Evolutionary conservation across 1,140 invertebrate species (phyloP), one percentile per base, ranked within the genome.

Genomic region (Calliphora vicina): DNA sequence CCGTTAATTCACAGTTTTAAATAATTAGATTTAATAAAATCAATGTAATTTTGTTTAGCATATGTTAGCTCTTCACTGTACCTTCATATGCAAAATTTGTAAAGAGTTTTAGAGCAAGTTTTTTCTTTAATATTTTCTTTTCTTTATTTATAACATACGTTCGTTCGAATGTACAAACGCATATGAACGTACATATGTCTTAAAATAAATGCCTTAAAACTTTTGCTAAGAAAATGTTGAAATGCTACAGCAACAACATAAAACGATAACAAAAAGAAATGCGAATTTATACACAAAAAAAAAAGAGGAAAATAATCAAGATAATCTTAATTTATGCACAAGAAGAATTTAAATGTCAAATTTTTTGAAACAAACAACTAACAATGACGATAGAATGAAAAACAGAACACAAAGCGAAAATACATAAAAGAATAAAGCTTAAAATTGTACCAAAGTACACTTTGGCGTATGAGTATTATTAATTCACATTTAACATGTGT

Each of bases 251-350:
- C n/a, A n/a, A 26, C 71, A 74, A 74, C 72, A 26, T 3, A 74
- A 71, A 73, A 26, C 2, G 29, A 35, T 9, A 35, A 35, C 27
- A 26, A 35, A 13, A n/a, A 74, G 72, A 71, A 71, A 71, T 17
- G 29, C 29, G 29, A 35, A 35, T 35, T 35, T 35, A 35, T 35
- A 35, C 8, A 35, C 8, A 43, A 43, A 45, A 13, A 6, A 3
- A 20, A 23, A 26, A 78, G 20, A 78, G 15, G n/a, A 43, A 35
- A 43, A 78, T 78, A 78, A 78, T 43, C 74, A 25, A 20, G 74
- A 78, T 78, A 78, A 78, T 78, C 74, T 78, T 43, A 78, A 78
- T 78, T 78, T 78, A 78, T 78, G 74, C 74, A 43, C 74, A 42
- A 43, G 20, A 78, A 78, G 74, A 78, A 78, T 78, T 78, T 78